Evolutionary conservation across 2,797 vertebrate genomes (phyloP).

Genomic region (Chelon auratus): DNA sequence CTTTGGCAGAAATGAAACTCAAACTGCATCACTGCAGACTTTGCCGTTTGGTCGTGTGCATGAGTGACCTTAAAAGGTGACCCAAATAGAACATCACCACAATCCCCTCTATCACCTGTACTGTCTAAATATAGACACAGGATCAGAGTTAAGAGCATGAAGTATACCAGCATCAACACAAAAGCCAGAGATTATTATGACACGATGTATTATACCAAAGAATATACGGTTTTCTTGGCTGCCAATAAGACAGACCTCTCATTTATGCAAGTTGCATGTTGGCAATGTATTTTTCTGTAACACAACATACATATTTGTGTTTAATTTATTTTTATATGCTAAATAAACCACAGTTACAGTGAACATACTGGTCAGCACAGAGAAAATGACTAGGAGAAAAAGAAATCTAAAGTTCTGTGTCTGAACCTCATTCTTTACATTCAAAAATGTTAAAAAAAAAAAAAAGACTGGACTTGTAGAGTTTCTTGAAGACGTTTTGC

Average conservation of each 20-base stretch:
- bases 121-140: constrained; percentile 53
- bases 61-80: constrained; percentile 50
- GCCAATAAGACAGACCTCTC: neutral
- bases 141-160: constrained; percentile 26
- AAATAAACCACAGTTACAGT: no score
- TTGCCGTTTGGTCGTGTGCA: constrained; percentile 24
- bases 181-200: neutral
- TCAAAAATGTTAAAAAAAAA: no score
- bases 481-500: no score
- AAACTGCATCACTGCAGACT: constrained; percentile 19
- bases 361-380: no score
- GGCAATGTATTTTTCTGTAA: neutral
- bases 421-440: no score
- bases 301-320: no score
- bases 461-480: no score
- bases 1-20: constrained; percentile 41
- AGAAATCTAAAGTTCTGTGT: no score
- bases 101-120: constrained; percentile 43
- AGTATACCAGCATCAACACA: constrained; percentile 8
- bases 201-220: neutral
- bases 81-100: constrained; percentile 45
- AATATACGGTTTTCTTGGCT: neutral
- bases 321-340: no score
- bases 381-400: no score
- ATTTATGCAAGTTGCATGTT: neutral